Evolutionary conservation across 2,888 invertebrate species (phyloP).

Genomic region (Cacoxenus indagator): DNA sequence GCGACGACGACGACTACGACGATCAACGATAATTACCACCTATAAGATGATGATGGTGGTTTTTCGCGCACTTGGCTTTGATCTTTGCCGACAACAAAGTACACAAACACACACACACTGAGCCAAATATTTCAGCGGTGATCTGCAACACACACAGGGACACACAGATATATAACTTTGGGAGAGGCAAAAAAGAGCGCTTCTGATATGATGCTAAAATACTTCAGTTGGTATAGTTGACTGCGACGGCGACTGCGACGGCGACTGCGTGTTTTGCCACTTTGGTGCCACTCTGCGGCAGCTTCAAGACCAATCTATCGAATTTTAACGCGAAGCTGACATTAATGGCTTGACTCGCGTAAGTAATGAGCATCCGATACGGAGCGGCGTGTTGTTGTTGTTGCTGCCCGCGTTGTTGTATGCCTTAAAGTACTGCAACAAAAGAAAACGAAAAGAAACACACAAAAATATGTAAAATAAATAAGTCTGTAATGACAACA

Average conservation of each 20-base stretch:
- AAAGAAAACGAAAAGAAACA: no score
- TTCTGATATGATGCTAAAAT: neutral
- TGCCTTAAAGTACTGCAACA: neutral
- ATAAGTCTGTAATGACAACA: conserved; percentile 40
- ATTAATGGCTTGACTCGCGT: conserved; percentile 63
- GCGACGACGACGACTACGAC: conserved; percentile 24
- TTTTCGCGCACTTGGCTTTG: conserved; percentile 64
- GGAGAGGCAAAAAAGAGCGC: conserved; percentile 30
- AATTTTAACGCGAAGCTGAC: conserved; percentile 71
- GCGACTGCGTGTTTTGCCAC: conserved; percentile 28
- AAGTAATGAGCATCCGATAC: conserved; percentile 65
- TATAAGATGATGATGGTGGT: conserved; percentile 68
- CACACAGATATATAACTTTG: conserved; percentile 4
- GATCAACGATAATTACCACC: conserved; percentile 67
- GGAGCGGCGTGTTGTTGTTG: neutral
- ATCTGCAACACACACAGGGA: neutral
- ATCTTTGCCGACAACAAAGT: conserved; percentile 57
- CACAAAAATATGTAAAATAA: conserved; percentile 32
- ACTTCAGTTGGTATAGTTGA: neutral
- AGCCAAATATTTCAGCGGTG: no score
- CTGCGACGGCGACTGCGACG: conserved; percentile 43
- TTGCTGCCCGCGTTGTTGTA: conserved; percentile 3
- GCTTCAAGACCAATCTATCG: conserved; percentile 64
- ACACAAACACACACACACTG: neutral
- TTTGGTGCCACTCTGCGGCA: conserved; percentile 22